Evolutionary conservation across 2,888 invertebrate species (phyloP), one percentile per base, ranked within the genome.

Genomic region (Nematopogon swammerdamellus): DNA sequence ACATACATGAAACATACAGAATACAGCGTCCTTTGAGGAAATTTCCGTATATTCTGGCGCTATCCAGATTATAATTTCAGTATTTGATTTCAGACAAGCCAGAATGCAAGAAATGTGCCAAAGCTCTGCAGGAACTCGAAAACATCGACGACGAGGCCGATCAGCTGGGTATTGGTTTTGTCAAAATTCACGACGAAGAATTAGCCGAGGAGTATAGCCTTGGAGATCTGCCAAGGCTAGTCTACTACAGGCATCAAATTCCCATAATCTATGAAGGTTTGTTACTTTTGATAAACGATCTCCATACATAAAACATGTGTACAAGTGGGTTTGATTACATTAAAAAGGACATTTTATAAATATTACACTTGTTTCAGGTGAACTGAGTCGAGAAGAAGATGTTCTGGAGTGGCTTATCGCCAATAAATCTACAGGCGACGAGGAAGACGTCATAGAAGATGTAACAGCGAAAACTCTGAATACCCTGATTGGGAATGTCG

Each of bases 91-190:
- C 82, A 95, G 95, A 95, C 80, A 94, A 93, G 70, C 91, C 91
- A 50, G 92, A 93, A 71, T 95, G 95, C 81, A 91, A 92, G 68
- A 93, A 91, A 76, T 95, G 94, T 69, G 86, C 92, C 52, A 94
- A 92, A 74, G 95, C 92, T 50, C 82, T 95, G 55, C 89, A 91
- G 73, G 94, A 95, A 73, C 70, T 95, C 70, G 95, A 95, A 73
- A 95, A 95, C 76, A 95, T 95, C 65, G 95, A 95, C 65, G 94
- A 95, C 63, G 95, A 95, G 71, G 95, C 95, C 30, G 95, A 95
- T 73, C 93, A 95, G 69, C 83, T 95, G 56, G 95, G 93, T 55
- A 95, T 95, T 63, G 95, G 94, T 58, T 95, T 95, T 70, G 95
- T 95, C 55, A 95, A 95, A 77, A 95, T 95, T 65, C 91, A 93